Conservation (phyloP, 2,113 vertebrate species). For the Phainopepla nitens region DNA sequence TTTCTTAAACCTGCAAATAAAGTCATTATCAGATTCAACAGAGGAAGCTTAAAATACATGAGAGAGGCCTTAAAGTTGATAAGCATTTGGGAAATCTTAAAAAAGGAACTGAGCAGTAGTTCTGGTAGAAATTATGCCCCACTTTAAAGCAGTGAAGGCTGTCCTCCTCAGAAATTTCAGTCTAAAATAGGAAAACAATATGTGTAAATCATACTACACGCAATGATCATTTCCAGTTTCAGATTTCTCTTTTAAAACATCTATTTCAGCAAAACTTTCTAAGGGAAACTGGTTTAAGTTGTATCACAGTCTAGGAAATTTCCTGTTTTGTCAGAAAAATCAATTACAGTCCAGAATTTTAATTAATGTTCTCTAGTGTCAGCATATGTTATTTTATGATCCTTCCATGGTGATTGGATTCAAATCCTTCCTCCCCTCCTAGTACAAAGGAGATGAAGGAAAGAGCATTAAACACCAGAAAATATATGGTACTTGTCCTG, state of each 20-base stretch:
- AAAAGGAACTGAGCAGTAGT: neutral
- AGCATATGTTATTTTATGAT: neutral
- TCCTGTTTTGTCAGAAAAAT: neutral
- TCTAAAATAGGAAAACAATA: neutral
- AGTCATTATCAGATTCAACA: neutral
- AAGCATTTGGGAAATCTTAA: neutral
- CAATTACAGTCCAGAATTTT: neutral
- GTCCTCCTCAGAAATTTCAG: neutral
- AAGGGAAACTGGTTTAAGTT: neutral
- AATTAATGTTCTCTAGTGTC: neutral
- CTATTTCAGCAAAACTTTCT: neutral
- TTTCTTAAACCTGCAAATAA: slow-evolving; percentile 16
- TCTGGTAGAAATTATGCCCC: neutral
- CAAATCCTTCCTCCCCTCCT: neutral
- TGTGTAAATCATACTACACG: neutral
- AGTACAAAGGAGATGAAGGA: neutral
- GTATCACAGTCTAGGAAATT: neutral
- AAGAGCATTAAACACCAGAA: neutral
- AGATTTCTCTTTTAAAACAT: neutral
- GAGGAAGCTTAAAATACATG: neutral
- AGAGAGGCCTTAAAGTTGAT: neutral
- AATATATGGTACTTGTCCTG: neutral
- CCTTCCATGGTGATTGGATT: neutral
- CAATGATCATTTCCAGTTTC: neutral
- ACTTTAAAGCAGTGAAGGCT: neutral